Evolutionary conservation across 2,888 invertebrate species (phyloP).

Genomic region (Oxycera nigricornis): DNA sequence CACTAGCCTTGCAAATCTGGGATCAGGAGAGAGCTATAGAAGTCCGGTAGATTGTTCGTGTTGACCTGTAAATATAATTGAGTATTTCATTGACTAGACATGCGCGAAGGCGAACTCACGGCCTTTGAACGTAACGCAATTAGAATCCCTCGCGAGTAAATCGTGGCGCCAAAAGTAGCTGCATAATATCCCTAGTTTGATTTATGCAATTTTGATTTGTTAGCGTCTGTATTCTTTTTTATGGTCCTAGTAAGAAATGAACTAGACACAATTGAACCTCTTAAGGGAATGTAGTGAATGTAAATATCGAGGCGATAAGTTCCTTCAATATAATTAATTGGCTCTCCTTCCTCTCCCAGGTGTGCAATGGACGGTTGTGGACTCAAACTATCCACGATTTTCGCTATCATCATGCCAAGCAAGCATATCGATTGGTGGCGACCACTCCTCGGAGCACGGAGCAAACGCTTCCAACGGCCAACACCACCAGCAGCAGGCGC

Average conservation of each 20-base stretch:
- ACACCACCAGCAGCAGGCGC: conserved; percentile 55
- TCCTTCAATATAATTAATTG: conserved; percentile 48
- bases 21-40: conserved; percentile 63
- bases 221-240: conserved; percentile 41
- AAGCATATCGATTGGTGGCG: conserved; percentile 60
- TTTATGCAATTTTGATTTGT: conserved; percentile 42
- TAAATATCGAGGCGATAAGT: conserved; percentile 31
- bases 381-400: conserved; percentile 80
- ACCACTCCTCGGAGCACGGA: conserved; percentile 40
- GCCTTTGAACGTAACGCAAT: no score
- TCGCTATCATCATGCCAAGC: conserved; percentile 72
- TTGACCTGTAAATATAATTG: conserved; percentile 6
- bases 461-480: conserved; percentile 39
- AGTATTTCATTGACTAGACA: neutral
- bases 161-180: no score
- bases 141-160: no score
- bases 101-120: neutral
- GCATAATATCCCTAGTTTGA: conserved; percentile 39
- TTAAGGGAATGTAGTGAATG: conserved; percentile 49
- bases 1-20: conserved; percentile 60
- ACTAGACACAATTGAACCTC: no score
- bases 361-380: conserved; percentile 86
- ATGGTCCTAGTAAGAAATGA: conserved; percentile 37
- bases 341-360: conserved; percentile 71
- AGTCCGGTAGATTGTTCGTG: conserved; percentile 45